Base-by-base conservation (phyloP, 2,888 invertebrate species). In the Prosapia bicincta region DNA sequence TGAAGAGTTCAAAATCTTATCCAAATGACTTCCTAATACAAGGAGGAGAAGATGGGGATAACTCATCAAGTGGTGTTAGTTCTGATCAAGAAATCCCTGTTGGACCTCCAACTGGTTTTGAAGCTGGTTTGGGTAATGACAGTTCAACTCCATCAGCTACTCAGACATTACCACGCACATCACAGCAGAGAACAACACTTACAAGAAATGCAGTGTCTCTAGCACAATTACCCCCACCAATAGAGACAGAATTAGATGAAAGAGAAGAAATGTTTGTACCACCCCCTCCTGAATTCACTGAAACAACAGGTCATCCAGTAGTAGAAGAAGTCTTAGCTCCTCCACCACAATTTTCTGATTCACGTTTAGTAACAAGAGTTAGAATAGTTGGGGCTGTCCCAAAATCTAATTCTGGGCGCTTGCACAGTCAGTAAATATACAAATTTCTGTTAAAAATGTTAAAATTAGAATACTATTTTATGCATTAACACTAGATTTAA, bases 301-400 rank as follows among this genome's bases (percentile, higher is more conserved):
- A 86, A 32, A 83, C 83, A 5, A 83, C 84, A 69, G 85, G 85
- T 66, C 83, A 83, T 78, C 83, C 84, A 71, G 83, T 83, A 79
- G 82, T 86, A 5, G 89, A 88, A 78, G 89, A 90, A 77, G 87
- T 91, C 72, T 89, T 94, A 20, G 87, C 93, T 79, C 96, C 96
- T 54, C 96, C 96, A 43, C 96, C 96, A 54, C 96, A 96, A 86
- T 96, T 96, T 86, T 94, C 93, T 85, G 96, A 96, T 86, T 88
- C 88, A 80, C 85, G 87, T 75, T 86, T 84, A 79, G 88, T 88
- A 81, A 86, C 87, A 66, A 85, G 92, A 81, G 94, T 93, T 75
- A 89, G 95, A 81, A 94, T 95, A 80, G 93, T 95, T 73, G 94
- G 93, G 76, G 92, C 94, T 78, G 90, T 94, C 83, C 94, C 95